phyloP scores from a whole-genome alignment of 2,888 invertebrate genomes.

The Deladenus siricidicola region DNA sequence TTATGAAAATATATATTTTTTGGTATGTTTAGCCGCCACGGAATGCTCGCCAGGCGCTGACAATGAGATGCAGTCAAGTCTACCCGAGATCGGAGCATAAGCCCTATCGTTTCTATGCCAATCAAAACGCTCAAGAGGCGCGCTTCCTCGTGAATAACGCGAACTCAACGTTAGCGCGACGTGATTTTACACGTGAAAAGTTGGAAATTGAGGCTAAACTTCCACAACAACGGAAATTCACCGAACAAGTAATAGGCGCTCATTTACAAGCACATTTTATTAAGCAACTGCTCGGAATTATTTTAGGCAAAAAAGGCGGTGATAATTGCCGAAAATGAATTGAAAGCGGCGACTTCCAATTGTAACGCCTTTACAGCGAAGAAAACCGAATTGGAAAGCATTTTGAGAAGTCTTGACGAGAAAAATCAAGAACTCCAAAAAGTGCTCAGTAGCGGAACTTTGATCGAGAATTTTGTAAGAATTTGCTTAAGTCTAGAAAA shows the following conservation, averaged over 20 bases:
- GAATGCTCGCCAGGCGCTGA: constrained; percentile 27
- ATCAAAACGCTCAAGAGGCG: background rate
- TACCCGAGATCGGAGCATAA: constrained; percentile 13
- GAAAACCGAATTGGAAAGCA: constrained; percentile 3
- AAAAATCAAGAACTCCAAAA: constrained; percentile 19
- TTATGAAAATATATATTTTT: background rate
- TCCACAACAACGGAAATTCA: background rate
- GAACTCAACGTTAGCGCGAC: background rate
- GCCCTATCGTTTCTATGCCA: constrained; percentile 23
- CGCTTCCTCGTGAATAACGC: constrained; percentile 4
- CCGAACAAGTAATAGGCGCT: too few species aligned
- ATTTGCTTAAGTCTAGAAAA: constrained; percentile 4
- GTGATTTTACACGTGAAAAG: constrained; percentile 2
- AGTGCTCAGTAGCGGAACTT: constrained; percentile 7
- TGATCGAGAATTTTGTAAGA: constrained; percentile 21
- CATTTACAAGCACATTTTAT: too few species aligned
- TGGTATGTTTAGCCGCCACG: constrained; percentile 33
- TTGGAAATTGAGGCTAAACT: background rate
- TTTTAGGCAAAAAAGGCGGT: constrained; percentile 7
- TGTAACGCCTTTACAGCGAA: constrained; percentile 4
- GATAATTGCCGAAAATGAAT: background rate
- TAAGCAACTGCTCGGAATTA: too few species aligned
- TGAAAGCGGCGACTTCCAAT: background rate
- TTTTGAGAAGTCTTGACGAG: constrained; percentile 6
- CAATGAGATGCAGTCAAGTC: constrained; percentile 23